Conservation (phyloP, 2,888 invertebrate species). For the Fragum whitleyi region DNA sequence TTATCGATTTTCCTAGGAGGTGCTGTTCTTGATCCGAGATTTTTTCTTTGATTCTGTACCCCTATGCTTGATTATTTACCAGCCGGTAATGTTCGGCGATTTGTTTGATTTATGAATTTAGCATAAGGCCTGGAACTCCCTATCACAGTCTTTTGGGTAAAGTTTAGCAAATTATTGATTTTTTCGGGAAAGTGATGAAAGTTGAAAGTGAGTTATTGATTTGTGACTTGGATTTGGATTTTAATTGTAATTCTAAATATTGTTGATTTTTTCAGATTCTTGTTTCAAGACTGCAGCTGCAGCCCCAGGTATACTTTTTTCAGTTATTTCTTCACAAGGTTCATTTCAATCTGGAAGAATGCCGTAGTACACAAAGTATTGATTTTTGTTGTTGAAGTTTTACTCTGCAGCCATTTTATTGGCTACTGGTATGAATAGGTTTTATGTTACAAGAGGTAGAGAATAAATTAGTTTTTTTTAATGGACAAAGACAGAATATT, state of each 20-base stretch:
- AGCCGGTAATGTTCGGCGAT: too few relatives aligned
- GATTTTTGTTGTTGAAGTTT: constrained; percentile 79
- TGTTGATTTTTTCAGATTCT: constrained; percentile 75
- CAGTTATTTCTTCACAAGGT: not conserved
- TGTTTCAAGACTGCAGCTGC: constrained; percentile 80
- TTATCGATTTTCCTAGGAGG: constrained; percentile 48
- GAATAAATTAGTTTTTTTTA: constrained; percentile 16
- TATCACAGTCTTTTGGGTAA: too few relatives aligned
- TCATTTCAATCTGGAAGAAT: constrained; percentile 6
- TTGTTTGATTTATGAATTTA: too few relatives aligned
- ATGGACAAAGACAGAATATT: not conserved
- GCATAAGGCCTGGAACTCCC: too few relatives aligned
- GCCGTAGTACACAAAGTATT: constrained; percentile 62
- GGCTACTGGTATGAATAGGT: constrained; percentile 31
- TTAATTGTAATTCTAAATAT: not conserved
- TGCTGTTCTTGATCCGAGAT: constrained; percentile 15
- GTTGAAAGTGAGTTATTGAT: not conserved
- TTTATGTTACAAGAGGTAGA: not conserved
- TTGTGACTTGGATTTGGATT: not conserved
- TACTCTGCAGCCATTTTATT: constrained; percentile 65
- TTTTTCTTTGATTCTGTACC: too few relatives aligned
- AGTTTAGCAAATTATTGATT: constrained; percentile 21
- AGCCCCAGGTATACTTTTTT: constrained; percentile 77
- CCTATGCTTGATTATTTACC: too few relatives aligned
- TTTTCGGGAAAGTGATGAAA: constrained; percentile 21